phyloP scores from a whole-genome alignment of 2,113 vertebrate genomes.

The Calidris pugnax region DNA sequence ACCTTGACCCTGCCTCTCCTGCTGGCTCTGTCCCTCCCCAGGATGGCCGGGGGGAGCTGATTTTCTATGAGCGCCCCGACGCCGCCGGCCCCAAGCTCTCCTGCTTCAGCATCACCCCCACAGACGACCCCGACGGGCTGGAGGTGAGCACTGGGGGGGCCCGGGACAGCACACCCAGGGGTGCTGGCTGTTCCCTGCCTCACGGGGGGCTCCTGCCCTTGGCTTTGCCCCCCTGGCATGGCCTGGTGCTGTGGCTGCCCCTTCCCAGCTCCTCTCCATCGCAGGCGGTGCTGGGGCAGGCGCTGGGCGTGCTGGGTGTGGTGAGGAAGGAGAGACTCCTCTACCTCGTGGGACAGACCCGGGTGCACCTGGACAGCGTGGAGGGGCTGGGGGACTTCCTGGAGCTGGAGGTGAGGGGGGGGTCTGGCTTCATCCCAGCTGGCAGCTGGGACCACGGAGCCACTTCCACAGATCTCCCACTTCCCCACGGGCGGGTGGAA shows the following conservation, averaged over 20 bases:
- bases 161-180: accelerated
- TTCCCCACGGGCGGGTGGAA: not conserved
- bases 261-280: not conserved
- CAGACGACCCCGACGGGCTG: conserved; percentile 75
- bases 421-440: not conserved
- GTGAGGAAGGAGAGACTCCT: conserved; percentile 80
- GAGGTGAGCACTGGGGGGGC: conserved; percentile 47
- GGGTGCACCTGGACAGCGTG: conserved; percentile 82
- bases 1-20: not conserved
- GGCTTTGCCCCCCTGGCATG: accelerated
- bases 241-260: not conserved
- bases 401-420: conserved; percentile 77
- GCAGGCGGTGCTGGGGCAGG: conserved; percentile 72
- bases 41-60: conserved; percentile 81
- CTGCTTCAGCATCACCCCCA: conserved; percentile 75
- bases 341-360: conserved; percentile 83
- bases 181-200: not conserved
- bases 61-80: conserved; percentile 86
- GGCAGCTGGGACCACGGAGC: not conserved
- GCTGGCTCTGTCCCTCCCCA: not conserved
- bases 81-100: conserved; percentile 82
- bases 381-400: conserved; percentile 83
- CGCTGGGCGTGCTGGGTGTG: conserved; percentile 78
- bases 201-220: not conserved
- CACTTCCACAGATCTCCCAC: not conserved